phyloP scores from a whole-genome alignment of 1,140 invertebrate species.

The Berghia stephanieae region DNA sequence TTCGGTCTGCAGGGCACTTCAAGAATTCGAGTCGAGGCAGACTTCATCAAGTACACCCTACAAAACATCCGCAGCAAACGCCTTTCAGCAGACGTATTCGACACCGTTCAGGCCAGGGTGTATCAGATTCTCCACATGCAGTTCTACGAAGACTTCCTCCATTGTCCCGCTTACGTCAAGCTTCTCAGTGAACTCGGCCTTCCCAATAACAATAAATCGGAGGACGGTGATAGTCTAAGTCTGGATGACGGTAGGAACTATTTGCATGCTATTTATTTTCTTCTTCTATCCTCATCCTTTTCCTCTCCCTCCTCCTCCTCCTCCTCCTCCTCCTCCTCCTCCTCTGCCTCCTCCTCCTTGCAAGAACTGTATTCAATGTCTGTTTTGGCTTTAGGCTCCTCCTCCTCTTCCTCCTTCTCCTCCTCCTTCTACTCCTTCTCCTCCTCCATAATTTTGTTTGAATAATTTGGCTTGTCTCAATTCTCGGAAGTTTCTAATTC shows the following conservation, averaged over 20 bases:
- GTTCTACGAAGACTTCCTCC: slow-evolving; percentile 78
- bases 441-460: too few relatives aligned
- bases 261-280: neutral
- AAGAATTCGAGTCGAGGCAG: slow-evolving; percentile 75
- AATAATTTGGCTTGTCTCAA: too few relatives aligned
- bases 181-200: slow-evolving; percentile 81
- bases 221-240: slow-evolving; percentile 56
- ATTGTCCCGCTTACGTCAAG: slow-evolving; percentile 77
- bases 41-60: slow-evolving; percentile 74
- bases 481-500: too few relatives aligned
- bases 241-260: slow-evolving; percentile 56
- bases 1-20: slow-evolving; percentile 70
- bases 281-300: neutral
- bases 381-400: too few relatives aligned
- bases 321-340: too few relatives aligned
- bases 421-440: too few relatives aligned
- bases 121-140: slow-evolving; percentile 69
- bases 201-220: slow-evolving; percentile 71
- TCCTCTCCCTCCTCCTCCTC: too few relatives aligned
- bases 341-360: too few relatives aligned
- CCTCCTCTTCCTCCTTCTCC: too few relatives aligned
- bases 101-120: slow-evolving; percentile 78
- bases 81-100: slow-evolving; percentile 81
- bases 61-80: slow-evolving; percentile 73
- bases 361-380: too few relatives aligned